Evolutionary conservation across 2,113 vertebrate species (phyloP).

Genomic region (Trichechus manatus): DNA sequence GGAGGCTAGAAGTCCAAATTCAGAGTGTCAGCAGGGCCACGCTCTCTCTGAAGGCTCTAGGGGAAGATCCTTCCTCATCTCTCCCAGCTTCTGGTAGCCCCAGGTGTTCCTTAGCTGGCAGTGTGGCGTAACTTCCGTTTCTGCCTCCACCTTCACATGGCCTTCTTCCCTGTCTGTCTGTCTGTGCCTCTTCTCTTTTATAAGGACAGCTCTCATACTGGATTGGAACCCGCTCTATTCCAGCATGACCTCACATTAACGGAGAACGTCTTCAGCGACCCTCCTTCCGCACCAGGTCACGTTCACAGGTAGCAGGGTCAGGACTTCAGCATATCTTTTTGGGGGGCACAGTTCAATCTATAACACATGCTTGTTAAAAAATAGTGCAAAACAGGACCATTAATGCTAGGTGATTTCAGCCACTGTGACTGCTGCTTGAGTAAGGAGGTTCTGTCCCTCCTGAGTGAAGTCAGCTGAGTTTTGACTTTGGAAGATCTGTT

Average conservation of each 20-base stretch:
- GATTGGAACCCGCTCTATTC: not conserved
- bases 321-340: not conserved
- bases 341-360: not conserved
- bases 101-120: not conserved
- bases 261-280: not conserved
- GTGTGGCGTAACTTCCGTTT: not conserved
- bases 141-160: not conserved
- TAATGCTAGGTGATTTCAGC: not conserved
- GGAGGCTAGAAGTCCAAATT: not conserved
- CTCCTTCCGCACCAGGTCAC: not conserved
- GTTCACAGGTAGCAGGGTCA: not conserved
- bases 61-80: too few relatives aligned
- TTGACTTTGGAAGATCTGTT: not conserved
- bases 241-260: not conserved
- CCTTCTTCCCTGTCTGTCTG: not conserved
- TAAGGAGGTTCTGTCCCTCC: too few relatives aligned
- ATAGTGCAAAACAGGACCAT: rapidly evolving
- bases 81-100: not conserved
- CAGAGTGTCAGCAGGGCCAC: not conserved
- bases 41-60: not conserved
- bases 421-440: rapidly evolving
- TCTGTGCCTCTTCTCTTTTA: not conserved
- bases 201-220: not conserved
- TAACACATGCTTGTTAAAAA: not conserved
- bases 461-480: not conserved